Evolutionary conservation across 2,797 vertebrate genomes (phyloP), one percentile per base, ranked within the genome.

Genomic region (Rhinichthys osculus): DNA sequence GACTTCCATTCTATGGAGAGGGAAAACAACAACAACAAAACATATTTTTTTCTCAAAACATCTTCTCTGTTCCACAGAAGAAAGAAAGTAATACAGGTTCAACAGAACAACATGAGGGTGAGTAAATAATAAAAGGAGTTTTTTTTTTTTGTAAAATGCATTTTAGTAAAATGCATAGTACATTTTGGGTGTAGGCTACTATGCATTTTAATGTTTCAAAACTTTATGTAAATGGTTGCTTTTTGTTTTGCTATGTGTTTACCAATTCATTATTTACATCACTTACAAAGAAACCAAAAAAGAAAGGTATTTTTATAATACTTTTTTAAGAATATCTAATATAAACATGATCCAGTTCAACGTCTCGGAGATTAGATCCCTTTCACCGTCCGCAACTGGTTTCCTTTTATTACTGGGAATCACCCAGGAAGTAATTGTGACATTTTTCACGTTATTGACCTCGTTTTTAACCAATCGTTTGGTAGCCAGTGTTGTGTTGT

Each of bases 401-500:
- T 84, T 64, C 23, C 71, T 27, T 54, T 67, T 27, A 59, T 21
- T 38, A 30, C 71, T 83, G 62, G 14, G 33, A 77, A 71, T 81
- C 74, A 62, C 89, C 72, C 85, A 74, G 84, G 87, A 80, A 80
- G 78, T 80, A 35, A 66, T 67, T 50, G 78, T 80, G 62, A 50
- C 27, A 50, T 5, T 79, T 57, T 54, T 27, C 38, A 1, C 8
- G 17, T 84, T 42, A 70, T 78, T 79, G 82, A 73, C 52, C 30
- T 23, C 54, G 7, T n/a, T 19, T 72, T 82, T 27, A 81, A 66
- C 90, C 66, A 91, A 88, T 90, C 67, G 52, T 3, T 23, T 69
- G 23, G 13, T 40, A 73, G 52, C 8, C 2, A 1, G 3, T 66
- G 44, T 23, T 4, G 3, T n/a, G 42, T 7, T 19, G 57, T 77